phyloP scores from a whole-genome alignment of 2,113 vertebrate species.

The Epinephelus cyanopodus region DNA sequence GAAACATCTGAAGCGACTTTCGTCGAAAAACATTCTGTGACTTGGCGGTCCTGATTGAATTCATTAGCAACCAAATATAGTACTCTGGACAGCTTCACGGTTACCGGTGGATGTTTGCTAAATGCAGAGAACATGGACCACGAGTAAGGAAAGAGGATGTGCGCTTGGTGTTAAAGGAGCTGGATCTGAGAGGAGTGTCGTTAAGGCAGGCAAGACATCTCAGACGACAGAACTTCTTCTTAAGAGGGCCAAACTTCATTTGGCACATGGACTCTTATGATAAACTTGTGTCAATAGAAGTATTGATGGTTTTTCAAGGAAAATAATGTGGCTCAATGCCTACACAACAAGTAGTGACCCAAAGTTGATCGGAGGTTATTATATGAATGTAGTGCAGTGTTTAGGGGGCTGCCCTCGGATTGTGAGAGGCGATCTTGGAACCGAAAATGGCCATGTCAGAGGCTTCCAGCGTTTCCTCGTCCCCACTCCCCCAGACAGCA shows the following conservation, averaged over 20 bases:
- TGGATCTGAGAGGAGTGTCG: not conserved
- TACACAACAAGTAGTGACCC: slow-evolving; percentile 30
- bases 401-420: not conserved
- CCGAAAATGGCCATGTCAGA: not conserved
- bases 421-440: not conserved
- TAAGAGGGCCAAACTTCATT: not conserved
- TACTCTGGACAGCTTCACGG: not conserved
- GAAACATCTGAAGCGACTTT: too few species aligned
- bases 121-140: not conserved
- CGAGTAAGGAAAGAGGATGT: not conserved
- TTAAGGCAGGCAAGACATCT: not conserved
- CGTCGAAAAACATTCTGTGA: too few species aligned
- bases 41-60: too few species aligned
- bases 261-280: not conserved
- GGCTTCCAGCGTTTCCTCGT: not conserved
- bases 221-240: not conserved
- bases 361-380: slow-evolving; percentile 23
- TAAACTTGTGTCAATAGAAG: slow-evolving; percentile 13
- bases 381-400: not conserved
- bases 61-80: too few species aligned
- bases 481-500: not conserved
- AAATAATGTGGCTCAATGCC: slow-evolving; percentile 32
- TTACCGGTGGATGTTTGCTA: not conserved
- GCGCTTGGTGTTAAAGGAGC: not conserved
- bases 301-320: slow-evolving; percentile 11